Base-by-base conservation (phyloP, 2,113 vertebrate genomes). In the Notiomystis cincta region DNA sequence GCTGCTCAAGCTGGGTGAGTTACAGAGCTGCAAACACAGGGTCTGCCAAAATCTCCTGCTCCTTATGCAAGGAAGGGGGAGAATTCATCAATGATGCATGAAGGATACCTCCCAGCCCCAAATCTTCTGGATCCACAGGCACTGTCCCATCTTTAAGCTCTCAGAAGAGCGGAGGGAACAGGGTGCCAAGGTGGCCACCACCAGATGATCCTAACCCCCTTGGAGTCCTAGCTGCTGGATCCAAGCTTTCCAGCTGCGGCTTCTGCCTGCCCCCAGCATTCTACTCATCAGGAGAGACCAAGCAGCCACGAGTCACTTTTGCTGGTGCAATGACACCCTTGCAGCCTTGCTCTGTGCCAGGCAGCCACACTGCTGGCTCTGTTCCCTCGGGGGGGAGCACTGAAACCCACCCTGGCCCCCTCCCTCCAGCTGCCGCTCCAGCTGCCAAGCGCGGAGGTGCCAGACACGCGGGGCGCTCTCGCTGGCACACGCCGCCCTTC, bases 161-260 rank as follows among this genome's bases (percentile, higher is more conserved):
- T 78, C 1, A 1, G 44, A 61, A 21, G 27, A 64, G 7, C 0
- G 0, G 58, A 56, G 5, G n/a, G 10, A 62, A 42, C 16, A 65
- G 35, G 12, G 22, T 51, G 16, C 27, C 64, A 40, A 31, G 25
- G 65, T 23, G 35, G n/a, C 64, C 35, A 61, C 27, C 51, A 65
- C 13, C 62, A 86, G 37, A 37, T 17, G 35, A 8, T 54, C 47
- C 33, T 64, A 22, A 28, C 28, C 58, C 48, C 3, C 1, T 6
- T 2, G 2, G 13, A 44, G 7, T 38, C 13, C 45, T 11, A n/a
- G 35, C 27, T 75, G 14, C 2, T n/a, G 28, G 37, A 79, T 47
- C 19, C 42, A 69, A 70, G 28, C 53, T 83, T 48, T 77, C 25
- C 44, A 57, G 71, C 65, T 51, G 66, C 84, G 84, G 38, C 19